Conservation (phyloP, 2,888 invertebrate species). For the Pachliopta kotzebuea region DNA sequence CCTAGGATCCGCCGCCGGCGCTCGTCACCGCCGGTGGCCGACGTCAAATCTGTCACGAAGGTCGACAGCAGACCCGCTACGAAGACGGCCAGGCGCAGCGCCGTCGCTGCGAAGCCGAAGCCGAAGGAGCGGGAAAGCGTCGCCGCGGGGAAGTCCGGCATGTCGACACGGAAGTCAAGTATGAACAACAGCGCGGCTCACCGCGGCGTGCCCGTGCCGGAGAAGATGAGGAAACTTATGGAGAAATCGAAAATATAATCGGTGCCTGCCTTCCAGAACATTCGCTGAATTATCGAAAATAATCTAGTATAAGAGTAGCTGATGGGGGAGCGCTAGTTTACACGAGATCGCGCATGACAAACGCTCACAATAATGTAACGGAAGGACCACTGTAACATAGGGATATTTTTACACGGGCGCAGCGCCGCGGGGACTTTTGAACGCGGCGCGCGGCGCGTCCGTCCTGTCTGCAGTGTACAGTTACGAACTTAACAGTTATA, state of each 20-base stretch:
- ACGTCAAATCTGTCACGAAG: constrained; percentile 9
- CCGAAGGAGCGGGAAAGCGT: background rate
- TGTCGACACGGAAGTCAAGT: constrained; percentile 43
- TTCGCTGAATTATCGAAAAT: constrained; percentile 34
- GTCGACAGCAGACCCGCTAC: constrained; percentile 34
- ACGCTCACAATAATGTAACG: constrained; percentile 64
- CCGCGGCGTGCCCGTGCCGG: constrained; percentile 64
- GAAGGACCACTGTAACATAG: constrained; percentile 70
- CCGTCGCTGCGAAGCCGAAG: background rate
- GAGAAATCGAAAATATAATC: constrained; percentile 47
- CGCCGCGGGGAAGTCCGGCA: constrained; percentile 29
- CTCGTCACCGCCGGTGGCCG: constrained; percentile 47
- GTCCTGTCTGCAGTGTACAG: constrained; percentile 65
- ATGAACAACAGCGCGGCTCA: constrained; percentile 48
- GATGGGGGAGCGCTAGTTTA: constrained; percentile 50
- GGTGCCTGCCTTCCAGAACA: constrained; percentile 21
- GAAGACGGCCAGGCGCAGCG: background rate
- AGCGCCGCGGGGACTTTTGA: background rate
- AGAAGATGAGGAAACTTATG: constrained; percentile 59
- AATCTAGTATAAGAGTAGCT: constrained; percentile 43
- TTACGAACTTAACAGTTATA: constrained; percentile 51
- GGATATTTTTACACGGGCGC: constrained; percentile 65
- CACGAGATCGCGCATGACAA: constrained; percentile 57
- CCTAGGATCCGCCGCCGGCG: constrained; percentile 70
- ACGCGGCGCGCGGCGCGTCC: constrained; percentile 49